Evolutionary conservation across 2,113 vertebrate genomes (phyloP).

Genomic region (Charina bottae): DNA sequence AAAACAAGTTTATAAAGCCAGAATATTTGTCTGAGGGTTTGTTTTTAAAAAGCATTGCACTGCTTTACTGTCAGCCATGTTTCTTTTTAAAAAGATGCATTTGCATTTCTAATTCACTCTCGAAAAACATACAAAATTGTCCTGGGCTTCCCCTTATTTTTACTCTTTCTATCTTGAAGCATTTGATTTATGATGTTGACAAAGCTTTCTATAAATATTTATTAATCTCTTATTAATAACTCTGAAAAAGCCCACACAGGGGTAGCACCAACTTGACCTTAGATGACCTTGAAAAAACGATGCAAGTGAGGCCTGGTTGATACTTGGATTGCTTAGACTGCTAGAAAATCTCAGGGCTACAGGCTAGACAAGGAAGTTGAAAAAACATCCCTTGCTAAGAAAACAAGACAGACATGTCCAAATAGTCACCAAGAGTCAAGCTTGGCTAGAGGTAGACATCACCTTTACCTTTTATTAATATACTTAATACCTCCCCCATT

Average conservation of each 20-base stretch:
- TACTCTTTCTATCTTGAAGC: not conserved
- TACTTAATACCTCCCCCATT: not conserved
- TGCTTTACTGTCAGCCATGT: not conserved
- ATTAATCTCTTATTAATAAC: not conserved
- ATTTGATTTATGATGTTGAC: not conserved
- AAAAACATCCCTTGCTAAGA: not conserved
- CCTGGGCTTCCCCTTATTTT: not conserved
- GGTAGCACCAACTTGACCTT: not conserved
- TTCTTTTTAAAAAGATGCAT: not conserved
- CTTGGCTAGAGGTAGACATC: not conserved
- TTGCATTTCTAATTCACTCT: not conserved
- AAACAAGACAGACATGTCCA: not conserved
- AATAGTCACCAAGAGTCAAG: not conserved
- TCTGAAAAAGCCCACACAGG: not conserved
- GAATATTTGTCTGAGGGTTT: slow-evolving; percentile 34
- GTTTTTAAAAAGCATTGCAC: slow-evolving; percentile 29
- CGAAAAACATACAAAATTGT: not conserved
- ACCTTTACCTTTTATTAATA: not conserved
- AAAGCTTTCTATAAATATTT: not conserved
- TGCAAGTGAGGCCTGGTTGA: not conserved
- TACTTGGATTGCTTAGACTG: not conserved
- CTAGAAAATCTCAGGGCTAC: not conserved
- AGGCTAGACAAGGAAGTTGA: not conserved
- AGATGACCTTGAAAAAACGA: not conserved
- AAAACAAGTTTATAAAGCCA: not conserved